Evolutionary conservation across 2,888 invertebrate genomes (phyloP), one percentile per base, ranked within the genome.

Genomic region (Branchellion lobata): DNA sequence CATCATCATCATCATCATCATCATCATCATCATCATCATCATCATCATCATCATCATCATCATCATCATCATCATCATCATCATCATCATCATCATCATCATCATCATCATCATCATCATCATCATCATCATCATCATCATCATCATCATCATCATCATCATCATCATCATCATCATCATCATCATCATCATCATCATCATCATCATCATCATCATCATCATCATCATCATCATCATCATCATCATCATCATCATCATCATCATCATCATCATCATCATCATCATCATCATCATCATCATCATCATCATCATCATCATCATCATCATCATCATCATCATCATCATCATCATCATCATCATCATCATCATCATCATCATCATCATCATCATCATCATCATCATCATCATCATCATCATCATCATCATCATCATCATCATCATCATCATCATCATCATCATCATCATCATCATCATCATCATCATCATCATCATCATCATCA

Each of bases 211-310:
- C n/a, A 65, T 65, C 8, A 65, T 65, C 8, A 65, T 65, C n/a
- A 65, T 11, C n/a, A 65, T 47, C 51, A 40, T 36, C 3, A 33
- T 74, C 24, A 47, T 74, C 51, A 74, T 74, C 11, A 74, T 11
- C 75, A 65, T 65, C n/a, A 21, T 65, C 5, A 65, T 65, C n/a
- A 21, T 65, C 65, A 65, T 11, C n/a, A 21, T 5, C 11, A 11
- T 11, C 29, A 21, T 65, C n/a, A 65, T 21, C n/a, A 21, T 65
- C n/a, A 21, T 11, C n/a, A 21, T 65, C n/a, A 65, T 65, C n/a
- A 65, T 65, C 29, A 65, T 65, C n/a, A 11, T 5, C n/a, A 65
- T 11, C n/a, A 65, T 65, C n/a, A 65, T 65, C 29, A 65, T 21
- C 5, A 53, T 53, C 21, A 53, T 53, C 14, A 1, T 27, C 18